These are phyloP conservation scores for Monopis laevigella DNA, from an alignment of 2,888 invertebrate genomes.

Conservation along the genomic window DNA sequence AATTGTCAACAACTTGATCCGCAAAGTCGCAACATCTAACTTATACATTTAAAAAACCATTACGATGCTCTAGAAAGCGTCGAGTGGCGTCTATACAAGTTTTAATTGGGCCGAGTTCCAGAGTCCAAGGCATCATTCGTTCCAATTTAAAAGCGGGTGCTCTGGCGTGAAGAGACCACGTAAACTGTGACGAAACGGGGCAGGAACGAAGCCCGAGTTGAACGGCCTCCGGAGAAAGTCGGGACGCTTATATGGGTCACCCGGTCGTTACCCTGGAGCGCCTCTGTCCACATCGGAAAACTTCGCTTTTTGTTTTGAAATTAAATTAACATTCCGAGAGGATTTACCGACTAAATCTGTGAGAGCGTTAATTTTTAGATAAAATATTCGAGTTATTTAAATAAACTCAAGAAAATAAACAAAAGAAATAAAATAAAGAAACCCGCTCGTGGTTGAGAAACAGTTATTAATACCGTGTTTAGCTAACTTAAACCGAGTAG, in stretches of 20 bases:
- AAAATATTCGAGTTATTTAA: neutral
- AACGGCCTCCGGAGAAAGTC: constrained; percentile 61
- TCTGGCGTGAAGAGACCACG: neutral
- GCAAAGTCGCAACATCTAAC: too few species aligned
- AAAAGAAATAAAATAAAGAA: neutral
- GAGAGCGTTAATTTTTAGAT: neutral
- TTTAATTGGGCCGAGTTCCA: constrained; percentile 62
- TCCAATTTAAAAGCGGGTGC: constrained; percentile 27
- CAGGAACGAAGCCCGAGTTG: constrained; percentile 30
- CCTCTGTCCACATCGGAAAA: constrained; percentile 17
- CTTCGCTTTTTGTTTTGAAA: constrained; percentile 8
- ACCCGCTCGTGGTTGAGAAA: constrained; percentile 1
- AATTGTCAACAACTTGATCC: too few species aligned
- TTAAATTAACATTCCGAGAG: constrained; percentile 3
- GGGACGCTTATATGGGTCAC: constrained; percentile 57
- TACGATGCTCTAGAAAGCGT: constrained; percentile 2
- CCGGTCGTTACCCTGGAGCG: constrained; percentile 61
- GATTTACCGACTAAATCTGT: neutral
- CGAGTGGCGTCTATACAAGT: constrained; percentile 24
- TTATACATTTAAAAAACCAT: constrained; percentile 9
- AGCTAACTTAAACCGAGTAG: constrained; percentile 4
- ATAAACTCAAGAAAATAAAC: neutral
- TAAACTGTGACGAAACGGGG: too few species aligned
- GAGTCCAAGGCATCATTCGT: constrained; percentile 30
- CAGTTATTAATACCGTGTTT: constrained; percentile 8